phyloP scores from a whole-genome alignment of 2,113 vertebrate species.

The Bombycilla garrulus region DNA sequence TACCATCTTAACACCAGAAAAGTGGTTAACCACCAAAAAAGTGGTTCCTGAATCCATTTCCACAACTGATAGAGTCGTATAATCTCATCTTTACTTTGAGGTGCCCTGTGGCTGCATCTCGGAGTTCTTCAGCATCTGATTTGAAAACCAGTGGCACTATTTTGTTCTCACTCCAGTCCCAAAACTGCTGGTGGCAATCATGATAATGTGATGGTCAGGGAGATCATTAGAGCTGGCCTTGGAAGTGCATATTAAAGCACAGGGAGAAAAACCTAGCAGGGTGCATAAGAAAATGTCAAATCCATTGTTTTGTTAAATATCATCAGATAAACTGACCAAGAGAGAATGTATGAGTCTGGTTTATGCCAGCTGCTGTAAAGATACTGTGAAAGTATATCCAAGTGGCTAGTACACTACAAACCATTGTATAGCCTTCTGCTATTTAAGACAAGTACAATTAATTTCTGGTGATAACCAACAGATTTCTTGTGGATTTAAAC shows the following conservation, averaged over 20 bases:
- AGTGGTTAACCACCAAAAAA: not conserved
- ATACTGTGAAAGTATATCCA: not conserved
- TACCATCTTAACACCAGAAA: not conserved
- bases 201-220: not conserved
- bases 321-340: not conserved
- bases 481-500: not conserved
- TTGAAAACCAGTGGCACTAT: not conserved
- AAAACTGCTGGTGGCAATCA: rapidly evolving
- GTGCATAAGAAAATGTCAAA: not conserved
- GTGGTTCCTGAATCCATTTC: not conserved
- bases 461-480: not conserved
- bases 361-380: not conserved
- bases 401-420: not conserved
- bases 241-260: not conserved
- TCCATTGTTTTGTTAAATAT: not conserved
- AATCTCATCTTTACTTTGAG: not conserved
- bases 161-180: not conserved
- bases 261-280: not conserved
- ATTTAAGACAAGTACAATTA: not conserved
- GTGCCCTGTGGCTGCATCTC: not conserved
- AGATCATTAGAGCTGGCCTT: not conserved
- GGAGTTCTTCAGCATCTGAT: not conserved
- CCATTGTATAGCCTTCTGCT: not conserved
- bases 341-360: not conserved
- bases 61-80: rapidly evolving